A percentile compares a stretch with the other conserved stretches of the same genome.
These are phyloP conservation scores for Meandrusa payeni DNA, from an alignment of 2,888 invertebrate genomes.

Conservation along the genomic window DNA sequence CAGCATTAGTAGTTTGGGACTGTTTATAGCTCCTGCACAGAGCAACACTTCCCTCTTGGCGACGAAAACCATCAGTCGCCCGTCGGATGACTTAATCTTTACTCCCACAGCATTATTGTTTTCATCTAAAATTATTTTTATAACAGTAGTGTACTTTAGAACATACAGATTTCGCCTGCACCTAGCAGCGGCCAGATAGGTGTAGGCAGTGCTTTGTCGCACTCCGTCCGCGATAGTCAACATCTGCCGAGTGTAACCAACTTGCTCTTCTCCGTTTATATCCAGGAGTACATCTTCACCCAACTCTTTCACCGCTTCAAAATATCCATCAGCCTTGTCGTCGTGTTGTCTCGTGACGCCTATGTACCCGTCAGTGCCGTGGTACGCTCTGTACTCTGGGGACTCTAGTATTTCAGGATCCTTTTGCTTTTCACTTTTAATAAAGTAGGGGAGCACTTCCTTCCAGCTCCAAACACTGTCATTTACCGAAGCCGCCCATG, in stretches of 20 bases:
- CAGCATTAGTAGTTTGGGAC: constrained; percentile 37
- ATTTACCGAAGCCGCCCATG: constrained; percentile 9
- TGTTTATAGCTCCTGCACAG: constrained; percentile 56
- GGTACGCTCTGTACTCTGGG: constrained; percentile 26
- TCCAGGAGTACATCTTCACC: constrained; percentile 50
- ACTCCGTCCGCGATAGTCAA: constrained; percentile 59
- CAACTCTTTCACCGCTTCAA: constrained; percentile 52
- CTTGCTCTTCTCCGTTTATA: constrained; percentile 48
- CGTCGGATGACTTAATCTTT: not conserved
- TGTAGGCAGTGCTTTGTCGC: constrained; percentile 40
- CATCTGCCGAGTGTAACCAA: constrained; percentile 60
- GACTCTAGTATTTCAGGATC: constrained; percentile 28
- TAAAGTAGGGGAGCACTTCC: constrained; percentile 34
- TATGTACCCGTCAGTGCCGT: constrained; percentile 31
- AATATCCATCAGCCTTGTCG: constrained; percentile 29
- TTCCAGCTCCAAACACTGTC: constrained; percentile 39
- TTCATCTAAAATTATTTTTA: constrained; percentile 29
- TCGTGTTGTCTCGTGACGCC: constrained; percentile 25
- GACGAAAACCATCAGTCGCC: not conserved
- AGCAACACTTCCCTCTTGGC: constrained; percentile 45
- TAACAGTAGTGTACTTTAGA: constrained; percentile 31
- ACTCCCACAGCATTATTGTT: constrained; percentile 23
- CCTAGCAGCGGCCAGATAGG: constrained; percentile 24
- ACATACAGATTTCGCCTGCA: constrained; percentile 31
- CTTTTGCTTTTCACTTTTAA: constrained; percentile 28